phyloP scores from a whole-genome alignment of 2,888 invertebrate species.

The Plagodis dolabraria region DNA sequence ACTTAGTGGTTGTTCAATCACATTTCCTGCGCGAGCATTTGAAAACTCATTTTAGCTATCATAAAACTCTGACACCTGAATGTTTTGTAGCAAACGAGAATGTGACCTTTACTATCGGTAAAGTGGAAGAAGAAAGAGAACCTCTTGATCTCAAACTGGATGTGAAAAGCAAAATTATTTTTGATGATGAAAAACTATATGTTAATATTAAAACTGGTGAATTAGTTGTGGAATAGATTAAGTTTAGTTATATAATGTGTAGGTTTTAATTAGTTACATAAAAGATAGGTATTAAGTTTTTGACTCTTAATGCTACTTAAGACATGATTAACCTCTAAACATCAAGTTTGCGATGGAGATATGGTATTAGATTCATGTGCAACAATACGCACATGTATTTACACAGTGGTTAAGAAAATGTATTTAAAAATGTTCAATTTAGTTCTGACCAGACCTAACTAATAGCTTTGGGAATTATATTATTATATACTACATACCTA shows the following conservation, averaged over 20 bases:
- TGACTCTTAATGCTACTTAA: neutral
- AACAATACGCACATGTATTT: no score
- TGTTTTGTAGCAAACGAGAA: slow-evolving; percentile 86
- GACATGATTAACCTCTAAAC: neutral
- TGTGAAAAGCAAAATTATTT: slow-evolving; percentile 52
- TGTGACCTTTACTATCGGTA: slow-evolving; percentile 83
- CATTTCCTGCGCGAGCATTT: slow-evolving; percentile 91
- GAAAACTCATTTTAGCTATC: slow-evolving; percentile 89
- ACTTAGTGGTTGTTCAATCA: slow-evolving; percentile 90
- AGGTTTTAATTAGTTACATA: slow-evolving; percentile 4
- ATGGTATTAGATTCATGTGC: no score
- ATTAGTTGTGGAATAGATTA: slow-evolving; percentile 56
- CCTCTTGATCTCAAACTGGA: slow-evolving; percentile 73
- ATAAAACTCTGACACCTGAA: slow-evolving; percentile 83
- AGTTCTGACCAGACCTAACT: no score
- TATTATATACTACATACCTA: no score
- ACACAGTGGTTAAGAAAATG: no score
- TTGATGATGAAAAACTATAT: slow-evolving; percentile 69
- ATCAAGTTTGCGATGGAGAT: no score
- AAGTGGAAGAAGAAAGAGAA: slow-evolving; percentile 69
- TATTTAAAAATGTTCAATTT: no score
- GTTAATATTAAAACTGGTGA: slow-evolving; percentile 77
- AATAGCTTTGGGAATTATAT: no score
- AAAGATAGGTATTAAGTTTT: neutral
- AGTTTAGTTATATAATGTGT: slow-evolving; percentile 1